Conservation (phyloP, 2,888 invertebrate genomes). For the Metallyticus violacea region DNA sequence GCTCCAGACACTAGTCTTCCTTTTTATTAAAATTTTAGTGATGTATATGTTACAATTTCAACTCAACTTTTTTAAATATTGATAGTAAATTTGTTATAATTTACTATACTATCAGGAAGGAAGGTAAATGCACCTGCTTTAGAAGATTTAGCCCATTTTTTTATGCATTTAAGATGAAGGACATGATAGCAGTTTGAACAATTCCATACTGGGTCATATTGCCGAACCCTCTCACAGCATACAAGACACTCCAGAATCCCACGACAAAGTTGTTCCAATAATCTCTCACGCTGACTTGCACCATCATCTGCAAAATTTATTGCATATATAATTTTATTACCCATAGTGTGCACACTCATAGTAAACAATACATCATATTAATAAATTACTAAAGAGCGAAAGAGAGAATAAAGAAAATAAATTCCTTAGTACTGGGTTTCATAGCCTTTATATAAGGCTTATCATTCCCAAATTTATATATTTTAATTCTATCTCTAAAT, state of each 20-base stretch:
- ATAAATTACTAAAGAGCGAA: too few species aligned
- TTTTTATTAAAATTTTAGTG: too few species aligned
- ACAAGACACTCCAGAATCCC: slow-evolving; percentile 90
- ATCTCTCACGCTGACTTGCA: slow-evolving; percentile 76
- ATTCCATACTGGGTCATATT: slow-evolving; percentile 82
- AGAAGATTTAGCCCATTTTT: slow-evolving; percentile 88
- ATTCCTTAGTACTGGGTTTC: too few species aligned
- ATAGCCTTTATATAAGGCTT: too few species aligned
- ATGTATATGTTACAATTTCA: too few species aligned
- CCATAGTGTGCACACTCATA: background rate
- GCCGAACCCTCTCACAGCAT: slow-evolving; percentile 84
- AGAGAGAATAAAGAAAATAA: too few species aligned
- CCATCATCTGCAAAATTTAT: slow-evolving; percentile 43
- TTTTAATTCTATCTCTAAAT: too few species aligned
- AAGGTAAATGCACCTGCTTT: slow-evolving; percentile 53
- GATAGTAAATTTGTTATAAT: too few species aligned
- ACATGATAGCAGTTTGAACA: slow-evolving; percentile 91
- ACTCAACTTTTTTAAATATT: too few species aligned
- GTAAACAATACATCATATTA: too few species aligned
- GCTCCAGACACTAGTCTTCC: too few species aligned
- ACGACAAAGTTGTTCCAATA: slow-evolving; percentile 78
- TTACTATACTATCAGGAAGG: background rate
- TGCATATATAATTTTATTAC: background rate
- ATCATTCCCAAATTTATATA: too few species aligned
- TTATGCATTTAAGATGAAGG: slow-evolving; percentile 85